Conservation (phyloP, 2,888 invertebrate species). For the Rugalucina vietnamica region DNA sequence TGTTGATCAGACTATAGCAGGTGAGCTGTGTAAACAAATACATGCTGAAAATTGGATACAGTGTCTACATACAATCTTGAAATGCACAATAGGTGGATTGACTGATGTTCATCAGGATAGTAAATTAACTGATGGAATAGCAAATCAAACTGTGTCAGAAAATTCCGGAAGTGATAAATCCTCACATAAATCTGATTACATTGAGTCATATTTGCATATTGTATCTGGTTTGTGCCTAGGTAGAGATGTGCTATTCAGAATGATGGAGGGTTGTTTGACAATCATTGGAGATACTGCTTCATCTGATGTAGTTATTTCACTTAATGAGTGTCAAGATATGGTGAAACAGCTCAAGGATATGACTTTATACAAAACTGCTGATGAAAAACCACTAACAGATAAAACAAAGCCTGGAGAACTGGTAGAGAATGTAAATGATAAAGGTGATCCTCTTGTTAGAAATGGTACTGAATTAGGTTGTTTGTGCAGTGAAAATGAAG, state of each 20-base stretch:
- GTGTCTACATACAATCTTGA: background rate
- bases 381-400: background rate
- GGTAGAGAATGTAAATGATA: conserved; percentile 14
- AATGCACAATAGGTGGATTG: too few species aligned
- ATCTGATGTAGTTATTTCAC: background rate
- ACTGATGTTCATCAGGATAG: too few species aligned
- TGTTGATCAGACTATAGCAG: background rate
- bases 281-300: background rate
- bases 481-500: too few species aligned
- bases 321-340: background rate
- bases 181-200: too few species aligned
- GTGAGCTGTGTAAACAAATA: background rate
- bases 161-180: too few species aligned
- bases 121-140: too few species aligned
- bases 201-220: background rate
- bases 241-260: background rate
- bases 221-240: background rate
- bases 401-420: conserved; percentile 9
- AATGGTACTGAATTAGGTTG: too few species aligned
- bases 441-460: too few species aligned
- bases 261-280: background rate
- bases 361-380: background rate
- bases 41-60: background rate
- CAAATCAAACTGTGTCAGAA: too few species aligned
- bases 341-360: background rate